Evolutionary conservation across 2,113 vertebrate genomes (phyloP).

Genomic region (Aptenodytes patagonicus): DNA sequence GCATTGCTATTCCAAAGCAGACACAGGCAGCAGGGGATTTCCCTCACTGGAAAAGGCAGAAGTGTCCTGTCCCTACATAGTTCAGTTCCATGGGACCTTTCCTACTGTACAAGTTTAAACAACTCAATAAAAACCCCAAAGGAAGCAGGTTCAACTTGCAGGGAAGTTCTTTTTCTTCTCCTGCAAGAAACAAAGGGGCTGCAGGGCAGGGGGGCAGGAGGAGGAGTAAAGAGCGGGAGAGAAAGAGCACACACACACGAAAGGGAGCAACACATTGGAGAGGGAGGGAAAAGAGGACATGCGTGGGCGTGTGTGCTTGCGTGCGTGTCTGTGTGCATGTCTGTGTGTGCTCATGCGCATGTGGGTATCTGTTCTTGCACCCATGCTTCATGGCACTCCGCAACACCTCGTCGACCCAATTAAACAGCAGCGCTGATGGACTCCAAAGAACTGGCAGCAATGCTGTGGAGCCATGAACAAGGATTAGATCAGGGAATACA

Average conservation of each 20-base stretch:
- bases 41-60: neutral
- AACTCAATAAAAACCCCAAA: neutral
- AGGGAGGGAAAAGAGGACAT: too few species aligned
- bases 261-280: neutral
- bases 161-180: neutral
- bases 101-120: neutral
- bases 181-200: neutral
- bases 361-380: neutral
- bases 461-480: neutral
- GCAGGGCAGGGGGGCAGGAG: neutral
- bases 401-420: neutral
- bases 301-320: neutral
- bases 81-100: neutral
- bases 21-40: neutral
- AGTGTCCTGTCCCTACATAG: neutral
- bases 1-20: neutral
- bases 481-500: neutral
- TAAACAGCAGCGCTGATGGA: neutral
- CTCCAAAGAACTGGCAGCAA: neutral
- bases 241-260: neutral
- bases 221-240: neutral
- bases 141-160: neutral
- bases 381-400: neutral
- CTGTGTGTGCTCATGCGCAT: accelerated
- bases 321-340: neutral